Base-by-base conservation (phyloP, 2,113 vertebrate genomes). In the Apodemus sylvaticus region DNA sequence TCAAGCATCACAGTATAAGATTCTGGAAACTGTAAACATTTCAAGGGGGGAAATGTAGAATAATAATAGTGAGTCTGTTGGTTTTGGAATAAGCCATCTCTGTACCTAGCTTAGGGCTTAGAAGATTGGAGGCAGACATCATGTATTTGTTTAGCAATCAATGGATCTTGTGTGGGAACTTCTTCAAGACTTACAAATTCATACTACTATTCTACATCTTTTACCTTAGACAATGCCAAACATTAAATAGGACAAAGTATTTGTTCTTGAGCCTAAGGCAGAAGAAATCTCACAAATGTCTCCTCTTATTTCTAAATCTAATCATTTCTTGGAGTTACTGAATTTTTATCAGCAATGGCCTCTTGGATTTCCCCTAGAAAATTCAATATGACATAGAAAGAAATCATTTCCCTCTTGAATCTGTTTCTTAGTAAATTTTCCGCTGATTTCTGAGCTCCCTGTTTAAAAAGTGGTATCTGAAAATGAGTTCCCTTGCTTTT, bases 31-130 rank as follows among this genome's bases (percentile, higher is more conserved):
- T 62, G 51, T 24, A 95, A 95, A 95, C 29, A 73, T 55, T 77
- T 70, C 29, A 45, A 82, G 88, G 31, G 55, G 53, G 93, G 70
- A 73, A 94, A 93, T 55, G 3, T 79, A 77, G 90, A 95, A 85
- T 91, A 78, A 90, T 62, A 16, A 86, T 68, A 82, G 94, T 85
- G 60, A 95, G n/a, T 89, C 58, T 73, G 39, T 58, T 81, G 70
- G 16, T 82, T 76, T 78, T 26, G 60, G 66, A 71, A 91, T 86
- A 87, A 66, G 66, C 92, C 79, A 86, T 13, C 66, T 34, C 24
- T 45, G 76, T 60, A 95, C 11, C 71, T 86, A 95, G 70, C 88
- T 77, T 19, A 53, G 76, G 17, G 20, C 22, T 76, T 19, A 73
- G 89, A 66, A 60, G 53, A 2, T 17, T n/a, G 26, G 68, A 58